Conservation (phyloP, 2,113 vertebrate genomes). For the Ahaetulla prasina region DNA sequence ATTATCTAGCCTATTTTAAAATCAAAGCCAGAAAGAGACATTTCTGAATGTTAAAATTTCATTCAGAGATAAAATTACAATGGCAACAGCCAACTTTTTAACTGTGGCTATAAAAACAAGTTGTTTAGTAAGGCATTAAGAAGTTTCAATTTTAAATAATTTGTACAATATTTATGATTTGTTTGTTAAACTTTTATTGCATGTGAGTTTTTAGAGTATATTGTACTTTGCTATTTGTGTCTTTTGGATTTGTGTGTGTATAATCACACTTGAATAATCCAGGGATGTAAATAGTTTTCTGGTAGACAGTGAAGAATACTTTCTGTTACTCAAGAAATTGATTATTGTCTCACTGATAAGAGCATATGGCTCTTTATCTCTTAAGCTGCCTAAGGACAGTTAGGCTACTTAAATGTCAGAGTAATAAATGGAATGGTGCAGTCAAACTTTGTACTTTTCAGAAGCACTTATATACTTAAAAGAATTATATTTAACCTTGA, state of each 20-base stretch:
- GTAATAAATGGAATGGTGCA: background rate
- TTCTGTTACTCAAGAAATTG: background rate
- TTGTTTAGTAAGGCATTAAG: background rate
- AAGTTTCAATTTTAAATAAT: background rate
- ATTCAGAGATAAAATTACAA: background rate
- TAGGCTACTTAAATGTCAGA: background rate
- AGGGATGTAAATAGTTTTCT: background rate
- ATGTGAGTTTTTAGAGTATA: background rate
- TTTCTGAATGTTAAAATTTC: background rate
- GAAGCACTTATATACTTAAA: background rate
- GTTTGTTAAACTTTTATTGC: background rate
- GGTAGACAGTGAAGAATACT: background rate
- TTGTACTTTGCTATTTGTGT: background rate
- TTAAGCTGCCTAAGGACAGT: background rate
- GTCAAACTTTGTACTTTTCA: background rate
- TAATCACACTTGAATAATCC: background rate
- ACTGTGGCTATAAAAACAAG: background rate
- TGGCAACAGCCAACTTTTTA: background rate
- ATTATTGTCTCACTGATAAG: background rate
- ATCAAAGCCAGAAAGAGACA: background rate
- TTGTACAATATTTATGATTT: background rate
- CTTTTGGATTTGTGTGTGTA: background rate
- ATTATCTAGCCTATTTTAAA: background rate
- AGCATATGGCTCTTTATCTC: background rate
- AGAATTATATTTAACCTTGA: background rate